Conservation (phyloP, 2,888 invertebrate species). For the Sicus ferrugineus region DNA sequence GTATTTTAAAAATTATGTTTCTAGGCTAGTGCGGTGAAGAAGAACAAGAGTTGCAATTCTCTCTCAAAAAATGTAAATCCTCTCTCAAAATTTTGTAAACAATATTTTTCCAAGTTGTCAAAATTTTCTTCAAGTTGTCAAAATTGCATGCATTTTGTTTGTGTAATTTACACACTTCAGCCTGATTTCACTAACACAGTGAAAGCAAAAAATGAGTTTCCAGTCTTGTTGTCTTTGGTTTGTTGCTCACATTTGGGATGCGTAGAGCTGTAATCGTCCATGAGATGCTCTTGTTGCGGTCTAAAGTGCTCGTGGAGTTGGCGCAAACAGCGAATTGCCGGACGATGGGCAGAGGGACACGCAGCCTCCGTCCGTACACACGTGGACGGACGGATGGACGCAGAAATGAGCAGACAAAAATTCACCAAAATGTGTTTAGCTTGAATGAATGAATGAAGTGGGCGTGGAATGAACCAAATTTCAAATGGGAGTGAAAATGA, state of each 20-base stretch:
- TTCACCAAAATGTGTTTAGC: background rate
- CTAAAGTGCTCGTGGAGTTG: slow-evolving; percentile 27
- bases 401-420: background rate
- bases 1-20: no score
- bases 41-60: no score
- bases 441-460: background rate
- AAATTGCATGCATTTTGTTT: no score
- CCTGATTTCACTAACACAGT: no score
- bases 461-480: background rate
- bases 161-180: no score
- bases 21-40: no score
- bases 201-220: no score
- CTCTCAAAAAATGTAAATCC: no score
- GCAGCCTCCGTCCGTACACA: background rate
- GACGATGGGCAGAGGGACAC: background rate
- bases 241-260: slow-evolving; percentile 21
- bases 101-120: no score
- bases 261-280: slow-evolving; percentile 28
- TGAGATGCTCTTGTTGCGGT: slow-evolving; percentile 24
- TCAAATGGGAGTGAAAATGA: background rate
- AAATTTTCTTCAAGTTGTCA: no score
- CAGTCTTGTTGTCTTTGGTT: no score
- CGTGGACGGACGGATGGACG: background rate
- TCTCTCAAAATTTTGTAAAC: no score
- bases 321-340: slow-evolving; percentile 22